Evolutionary conservation across 2,113 vertebrate species (phyloP).

Genomic region (Corythornis vintsioides): DNA sequence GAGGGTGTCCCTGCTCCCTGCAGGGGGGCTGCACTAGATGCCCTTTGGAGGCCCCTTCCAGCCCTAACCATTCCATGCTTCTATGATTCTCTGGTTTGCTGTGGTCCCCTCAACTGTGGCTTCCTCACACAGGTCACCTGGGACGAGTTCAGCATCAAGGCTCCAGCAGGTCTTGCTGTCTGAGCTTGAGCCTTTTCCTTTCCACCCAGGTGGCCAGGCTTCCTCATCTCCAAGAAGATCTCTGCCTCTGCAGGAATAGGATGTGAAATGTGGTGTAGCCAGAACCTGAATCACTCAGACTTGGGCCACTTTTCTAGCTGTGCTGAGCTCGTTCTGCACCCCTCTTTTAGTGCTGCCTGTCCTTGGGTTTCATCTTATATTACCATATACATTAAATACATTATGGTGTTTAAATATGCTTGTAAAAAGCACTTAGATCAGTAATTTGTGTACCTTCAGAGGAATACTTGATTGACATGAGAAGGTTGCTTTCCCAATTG

Average conservation of each 20-base stretch:
- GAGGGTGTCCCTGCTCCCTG: too few relatives aligned
- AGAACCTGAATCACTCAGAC: not conserved
- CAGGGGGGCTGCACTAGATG: too few relatives aligned
- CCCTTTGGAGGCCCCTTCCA: too few relatives aligned
- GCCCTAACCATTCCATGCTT: too few relatives aligned
- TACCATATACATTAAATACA: not conserved
- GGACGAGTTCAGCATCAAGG: not conserved
- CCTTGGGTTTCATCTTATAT: not conserved
- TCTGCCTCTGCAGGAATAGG: not conserved
- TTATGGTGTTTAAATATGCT: not conserved
- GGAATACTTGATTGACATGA: not conserved
- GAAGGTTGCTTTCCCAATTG: not conserved
- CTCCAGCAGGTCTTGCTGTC: not conserved
- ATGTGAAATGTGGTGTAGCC: not conserved
- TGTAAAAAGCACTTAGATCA: not conserved
- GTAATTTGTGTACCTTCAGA: not conserved
- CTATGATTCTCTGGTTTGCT: too few relatives aligned
- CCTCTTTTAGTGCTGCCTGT: not conserved
- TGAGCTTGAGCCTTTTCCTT: not conserved
- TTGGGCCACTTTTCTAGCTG: not conserved
- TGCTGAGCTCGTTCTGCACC: not conserved
- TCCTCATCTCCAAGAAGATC: not conserved
- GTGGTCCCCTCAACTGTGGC: not conserved
- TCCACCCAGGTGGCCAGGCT: not conserved
- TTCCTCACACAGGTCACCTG: not conserved